These are phyloP conservation scores for Beaufortia kweichowensis DNA, from an alignment of 2,113 vertebrate species.

Conservation along the genomic window DNA sequence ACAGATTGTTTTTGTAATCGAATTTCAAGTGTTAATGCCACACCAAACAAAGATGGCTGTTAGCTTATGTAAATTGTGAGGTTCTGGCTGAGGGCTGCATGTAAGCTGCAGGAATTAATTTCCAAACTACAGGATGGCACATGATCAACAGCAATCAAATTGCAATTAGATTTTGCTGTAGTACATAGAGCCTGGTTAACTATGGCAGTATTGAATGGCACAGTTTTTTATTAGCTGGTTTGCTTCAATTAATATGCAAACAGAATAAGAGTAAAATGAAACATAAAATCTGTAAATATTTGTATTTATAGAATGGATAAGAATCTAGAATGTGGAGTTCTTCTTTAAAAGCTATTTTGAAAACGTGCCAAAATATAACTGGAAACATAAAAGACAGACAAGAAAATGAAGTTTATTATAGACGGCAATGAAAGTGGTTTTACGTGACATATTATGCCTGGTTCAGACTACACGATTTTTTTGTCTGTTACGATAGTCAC, in stretches of 20 bases:
- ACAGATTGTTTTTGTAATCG: conserved; percentile 36
- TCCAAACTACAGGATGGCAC: conserved; percentile 40
- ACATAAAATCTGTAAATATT: background rate
- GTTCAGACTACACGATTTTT: too few relatives aligned
- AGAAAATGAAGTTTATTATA: background rate
- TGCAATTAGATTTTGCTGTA: conserved; percentile 44
- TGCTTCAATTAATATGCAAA: background rate
- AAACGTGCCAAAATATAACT: background rate
- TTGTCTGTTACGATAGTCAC: too few relatives aligned
- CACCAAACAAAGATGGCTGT: conserved; percentile 31
- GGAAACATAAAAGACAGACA: background rate
- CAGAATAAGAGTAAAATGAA: background rate
- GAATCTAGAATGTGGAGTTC: background rate
- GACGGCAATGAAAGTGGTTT: background rate
- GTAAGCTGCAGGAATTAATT: conserved; percentile 44
- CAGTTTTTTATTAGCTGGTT: background rate
- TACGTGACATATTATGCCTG: too few relatives aligned
- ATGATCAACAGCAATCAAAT: conserved; percentile 48
- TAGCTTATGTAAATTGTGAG: conserved; percentile 40
- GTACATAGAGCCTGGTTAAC: conserved; percentile 34
- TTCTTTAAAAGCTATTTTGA: background rate
- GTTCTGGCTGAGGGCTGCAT: conserved; percentile 39
- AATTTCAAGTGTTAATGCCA: conserved; percentile 38
- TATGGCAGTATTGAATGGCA: conserved; percentile 8
- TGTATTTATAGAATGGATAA: too few relatives aligned